Conservation (phyloP, 1,140 invertebrate genomes). For the Saxidomus purpurata region DNA sequence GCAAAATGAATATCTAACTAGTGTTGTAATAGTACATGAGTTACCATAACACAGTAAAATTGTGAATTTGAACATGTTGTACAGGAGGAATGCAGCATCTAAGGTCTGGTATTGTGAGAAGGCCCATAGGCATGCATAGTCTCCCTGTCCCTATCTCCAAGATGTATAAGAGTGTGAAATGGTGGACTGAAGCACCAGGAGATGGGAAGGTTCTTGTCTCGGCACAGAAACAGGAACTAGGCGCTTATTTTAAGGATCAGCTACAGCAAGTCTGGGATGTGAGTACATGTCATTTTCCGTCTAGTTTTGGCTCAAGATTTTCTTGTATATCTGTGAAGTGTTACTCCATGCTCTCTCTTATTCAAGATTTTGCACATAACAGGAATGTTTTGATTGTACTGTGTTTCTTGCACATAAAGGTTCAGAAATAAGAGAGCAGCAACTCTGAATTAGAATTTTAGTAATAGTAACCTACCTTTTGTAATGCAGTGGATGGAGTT, state of each 20-base stretch:
- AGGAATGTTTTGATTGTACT: no score
- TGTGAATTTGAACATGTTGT: conserved; percentile 9
- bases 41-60: not conserved
- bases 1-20: no score
- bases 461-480: no score
- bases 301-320: no score
- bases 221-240: conserved; percentile 75
- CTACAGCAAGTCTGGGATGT: conserved; percentile 79
- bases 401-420: no score
- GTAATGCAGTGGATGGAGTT: conserved; percentile 80
- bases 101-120: conserved; percentile 68
- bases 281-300: no score
- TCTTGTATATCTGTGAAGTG: no score
- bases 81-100: conserved; percentile 75
- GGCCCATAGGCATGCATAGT: conserved; percentile 69
- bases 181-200: conserved; percentile 76
- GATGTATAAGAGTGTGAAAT: conserved; percentile 79
- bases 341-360: no score
- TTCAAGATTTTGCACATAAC: no score
- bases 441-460: no score
- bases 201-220: conserved; percentile 72
- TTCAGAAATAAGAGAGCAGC: no score
- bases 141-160: conserved; percentile 77
- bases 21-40: no score
- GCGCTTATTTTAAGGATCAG: conserved; percentile 79